Evolutionary conservation across 2,797 vertebrate species (phyloP).

Genomic region (Sandelia bainsii): DNA sequence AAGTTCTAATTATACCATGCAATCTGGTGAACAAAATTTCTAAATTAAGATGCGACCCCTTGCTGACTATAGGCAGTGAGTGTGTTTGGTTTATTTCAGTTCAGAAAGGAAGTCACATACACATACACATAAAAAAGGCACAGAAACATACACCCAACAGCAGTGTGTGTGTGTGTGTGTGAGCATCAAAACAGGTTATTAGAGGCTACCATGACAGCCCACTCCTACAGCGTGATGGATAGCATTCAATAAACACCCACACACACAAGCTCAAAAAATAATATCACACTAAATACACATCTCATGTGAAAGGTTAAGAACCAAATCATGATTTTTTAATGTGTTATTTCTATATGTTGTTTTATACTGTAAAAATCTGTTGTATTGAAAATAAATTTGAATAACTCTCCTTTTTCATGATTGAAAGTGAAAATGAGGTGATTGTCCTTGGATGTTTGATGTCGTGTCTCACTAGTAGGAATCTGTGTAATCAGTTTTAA

Average conservation of each 20-base stretch:
- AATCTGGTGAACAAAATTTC: conserved; percentile 44
- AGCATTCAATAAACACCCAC: conserved; percentile 33
- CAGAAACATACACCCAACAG: conserved; percentile 23
- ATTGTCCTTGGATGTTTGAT: conserved; percentile 50
- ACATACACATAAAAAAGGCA: too few relatives aligned
- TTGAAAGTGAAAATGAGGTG: conserved; percentile 22
- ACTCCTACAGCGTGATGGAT: conserved; percentile 27
- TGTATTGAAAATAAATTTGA: conserved; percentile 10
- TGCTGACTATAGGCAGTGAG: conserved; percentile 50
- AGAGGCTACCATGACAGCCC: conserved; percentile 10
- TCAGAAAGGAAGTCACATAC: conserved; percentile 23
- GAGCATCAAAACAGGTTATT: conserved; percentile 24
- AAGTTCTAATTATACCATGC: conserved; percentile 65
- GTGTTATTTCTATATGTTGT: background rate
- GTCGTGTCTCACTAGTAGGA: conserved; percentile 23
- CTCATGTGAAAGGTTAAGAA: conserved; percentile 5
- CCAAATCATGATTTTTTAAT: background rate
- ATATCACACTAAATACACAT: conserved; percentile 20
- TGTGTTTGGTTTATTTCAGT: conserved; percentile 25
- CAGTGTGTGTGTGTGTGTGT: conserved; percentile 30
- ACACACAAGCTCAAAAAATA: conserved; percentile 5
- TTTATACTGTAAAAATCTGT: conserved; percentile 18
- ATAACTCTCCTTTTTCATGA: background rate
- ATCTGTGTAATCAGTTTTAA: conserved; percentile 50
- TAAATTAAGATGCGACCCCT: conserved; percentile 71